A percentile compares a stretch with the other conserved stretches of the same genome.
These are phyloP conservation scores for Temnothorax curvispinosus DNA, from an alignment of 1,140 invertebrate genomes.

Conservation along the genomic window DNA sequence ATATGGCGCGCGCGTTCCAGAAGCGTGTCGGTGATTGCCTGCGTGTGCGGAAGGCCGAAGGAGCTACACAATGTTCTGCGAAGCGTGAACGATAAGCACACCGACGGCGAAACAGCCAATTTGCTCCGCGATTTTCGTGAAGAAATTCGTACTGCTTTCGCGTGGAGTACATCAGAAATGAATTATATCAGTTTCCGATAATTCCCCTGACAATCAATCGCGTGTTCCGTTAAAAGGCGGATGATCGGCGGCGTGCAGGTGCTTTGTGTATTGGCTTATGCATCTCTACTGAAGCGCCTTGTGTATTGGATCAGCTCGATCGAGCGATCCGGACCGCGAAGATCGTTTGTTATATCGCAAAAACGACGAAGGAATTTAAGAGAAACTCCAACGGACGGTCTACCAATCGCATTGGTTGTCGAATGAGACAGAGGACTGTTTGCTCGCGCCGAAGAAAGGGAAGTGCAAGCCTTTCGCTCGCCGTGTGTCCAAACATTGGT, in stretches of 20 bases:
- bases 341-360: not conserved
- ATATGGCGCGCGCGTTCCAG: constrained; percentile 74
- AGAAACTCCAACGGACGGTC: constrained; percentile 32
- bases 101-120: not conserved
- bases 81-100: constrained; percentile 65
- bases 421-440: constrained; percentile 69
- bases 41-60: constrained; percentile 70
- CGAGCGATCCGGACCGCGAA: constrained; percentile 10
- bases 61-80: constrained; percentile 56
- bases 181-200: not conserved
- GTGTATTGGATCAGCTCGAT: constrained; percentile 58
- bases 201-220: not conserved
- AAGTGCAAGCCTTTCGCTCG: constrained; percentile 73
- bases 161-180: not conserved
- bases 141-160: not conserved
- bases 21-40: constrained; percentile 74
- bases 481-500: constrained; percentile 74
- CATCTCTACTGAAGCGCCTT: not conserved
- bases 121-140: constrained; percentile 22
- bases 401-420: constrained; percentile 53
- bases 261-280: constrained; percentile 24
- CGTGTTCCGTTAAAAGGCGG: not conserved
- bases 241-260: not conserved
- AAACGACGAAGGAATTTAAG: not conserved
- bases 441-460: constrained; percentile 54